Base-by-base conservation (phyloP, 2,888 invertebrate genomes). In the Stramonita haemastoma region DNA sequence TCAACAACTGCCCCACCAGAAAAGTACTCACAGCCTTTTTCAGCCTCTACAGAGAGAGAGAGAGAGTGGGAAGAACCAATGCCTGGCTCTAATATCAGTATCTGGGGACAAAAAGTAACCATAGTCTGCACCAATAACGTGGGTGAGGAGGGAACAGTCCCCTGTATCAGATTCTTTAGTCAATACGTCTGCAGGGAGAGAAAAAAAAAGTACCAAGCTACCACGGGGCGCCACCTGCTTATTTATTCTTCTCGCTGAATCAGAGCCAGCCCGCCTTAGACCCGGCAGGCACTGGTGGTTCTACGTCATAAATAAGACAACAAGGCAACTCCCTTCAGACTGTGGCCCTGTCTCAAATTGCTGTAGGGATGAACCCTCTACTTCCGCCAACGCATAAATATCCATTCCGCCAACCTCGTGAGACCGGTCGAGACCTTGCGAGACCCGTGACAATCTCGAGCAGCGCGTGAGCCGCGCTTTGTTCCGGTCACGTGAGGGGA, bases 301-400 rank as follows among this genome's bases (percentile, higher is more conserved):
- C 77, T 32, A 79, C 26, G 77, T 79, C 77, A 79, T 79, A 79
- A 79, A 79, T 79, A 79, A 79, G 77, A 79, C 77, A 79, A 79
- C 26, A 79, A 79, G 77, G 32, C 77, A 79, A 19, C 32, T 79
- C 77, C 77, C 77, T 1, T 13, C 77, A 32, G 77, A 79, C 77
- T 32, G 32, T 32, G 17, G 29, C 87, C 26, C 34, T 73, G 60
- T 87, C 87, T 87, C 87, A 36, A 70, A 70, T 87, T 87, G 87
- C 87, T n/a, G 32, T 36, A 6, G 87, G 70, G 60, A 34, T 70
- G 32, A 60, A 66, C 87, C n/a, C 17, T 36, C 36, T 73, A 60
- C 87, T 77, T 11, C 32, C 87, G 8, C 56, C 57, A 36, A n/a
- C 87, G 87, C 87, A 79, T 87, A 87, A 87, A 87, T 87, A 56